phyloP scores from a whole-genome alignment of 2,888 invertebrate species.

The Germaria angustata region DNA sequence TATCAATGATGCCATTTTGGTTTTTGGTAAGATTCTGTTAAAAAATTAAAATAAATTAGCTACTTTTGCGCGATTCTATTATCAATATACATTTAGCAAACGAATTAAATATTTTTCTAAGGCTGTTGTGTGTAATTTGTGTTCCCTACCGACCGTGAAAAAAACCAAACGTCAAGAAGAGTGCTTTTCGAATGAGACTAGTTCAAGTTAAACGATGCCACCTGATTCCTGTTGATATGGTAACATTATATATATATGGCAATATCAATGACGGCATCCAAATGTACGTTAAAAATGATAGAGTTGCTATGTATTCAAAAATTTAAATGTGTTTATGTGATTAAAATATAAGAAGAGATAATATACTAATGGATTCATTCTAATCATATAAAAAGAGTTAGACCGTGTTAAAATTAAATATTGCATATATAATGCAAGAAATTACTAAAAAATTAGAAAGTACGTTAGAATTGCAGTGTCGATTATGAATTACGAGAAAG shows the following conservation, averaged over 20 bases:
- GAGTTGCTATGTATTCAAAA: background rate
- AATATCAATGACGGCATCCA: background rate
- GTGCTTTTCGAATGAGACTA: constrained; percentile 56
- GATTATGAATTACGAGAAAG: no score
- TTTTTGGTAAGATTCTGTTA: constrained; percentile 30
- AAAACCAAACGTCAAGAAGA: constrained; percentile 63
- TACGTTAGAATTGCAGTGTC: no score
- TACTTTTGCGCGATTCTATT: constrained; percentile 14
- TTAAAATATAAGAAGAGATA: no score
- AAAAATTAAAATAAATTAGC: constrained; percentile 41
- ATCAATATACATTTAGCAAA: constrained; percentile 25
- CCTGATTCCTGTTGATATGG: background rate
- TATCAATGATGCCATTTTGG: constrained; percentile 88
- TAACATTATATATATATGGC: background rate
- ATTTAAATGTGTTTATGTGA: background rate
- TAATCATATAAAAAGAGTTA: no score
- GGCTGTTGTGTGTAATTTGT: background rate
- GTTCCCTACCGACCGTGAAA: constrained; percentile 52
- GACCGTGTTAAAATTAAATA: no score
- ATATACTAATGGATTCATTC: no score
- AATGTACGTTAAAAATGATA: background rate
- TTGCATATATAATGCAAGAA: no score
- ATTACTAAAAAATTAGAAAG: no score
- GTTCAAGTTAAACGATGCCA: constrained; percentile 2
- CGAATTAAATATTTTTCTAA: constrained; percentile 14